These are phyloP conservation scores for Phaenicophaeus curvirostris DNA, from an alignment of 2,797 vertebrate genomes.

Conservation along the genomic window DNA sequence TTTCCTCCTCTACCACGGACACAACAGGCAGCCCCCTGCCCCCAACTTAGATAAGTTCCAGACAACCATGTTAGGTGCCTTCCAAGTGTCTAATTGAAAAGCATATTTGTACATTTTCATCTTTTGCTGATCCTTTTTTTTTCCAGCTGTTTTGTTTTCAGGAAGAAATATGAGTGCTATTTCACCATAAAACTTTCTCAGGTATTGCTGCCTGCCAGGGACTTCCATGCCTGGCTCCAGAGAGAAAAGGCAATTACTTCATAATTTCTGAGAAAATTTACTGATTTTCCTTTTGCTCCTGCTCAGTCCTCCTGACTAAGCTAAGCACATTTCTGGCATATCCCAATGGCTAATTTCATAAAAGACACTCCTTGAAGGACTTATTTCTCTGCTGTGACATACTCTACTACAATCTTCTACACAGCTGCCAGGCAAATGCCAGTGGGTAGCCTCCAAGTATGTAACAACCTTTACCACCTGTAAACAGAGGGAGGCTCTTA, in stretches of 20 bases:
- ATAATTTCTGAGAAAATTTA: constrained; percentile 43
- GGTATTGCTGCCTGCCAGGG: background rate
- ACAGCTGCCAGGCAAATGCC: background rate
- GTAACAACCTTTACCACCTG: background rate
- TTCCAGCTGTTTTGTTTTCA: background rate
- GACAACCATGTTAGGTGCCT: background rate
- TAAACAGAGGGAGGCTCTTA: background rate
- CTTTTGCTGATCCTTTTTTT: background rate
- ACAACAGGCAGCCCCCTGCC: background rate
- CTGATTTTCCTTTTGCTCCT: constrained; percentile 18
- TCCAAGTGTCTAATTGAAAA: background rate
- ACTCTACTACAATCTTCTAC: background rate
- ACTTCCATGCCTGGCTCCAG: background rate
- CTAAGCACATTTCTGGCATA: background rate
- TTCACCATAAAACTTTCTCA: constrained; percentile 9
- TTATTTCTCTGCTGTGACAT: background rate
- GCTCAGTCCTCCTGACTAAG: background rate
- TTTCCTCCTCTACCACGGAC: background rate
- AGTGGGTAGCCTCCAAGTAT: background rate
- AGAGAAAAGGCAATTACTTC: constrained; percentile 7
- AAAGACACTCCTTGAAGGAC: background rate
- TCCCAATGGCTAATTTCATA: background rate
- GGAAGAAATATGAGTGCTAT: background rate
- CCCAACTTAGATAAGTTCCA: background rate
- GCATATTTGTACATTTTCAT: background rate